A percentile compares a stretch with the other conserved stretches of the same genome.
These are phyloP conservation scores for Melanotaenia trifasciata DNA, from an alignment of 2,797 vertebrate species.

Conservation along the genomic window DNA sequence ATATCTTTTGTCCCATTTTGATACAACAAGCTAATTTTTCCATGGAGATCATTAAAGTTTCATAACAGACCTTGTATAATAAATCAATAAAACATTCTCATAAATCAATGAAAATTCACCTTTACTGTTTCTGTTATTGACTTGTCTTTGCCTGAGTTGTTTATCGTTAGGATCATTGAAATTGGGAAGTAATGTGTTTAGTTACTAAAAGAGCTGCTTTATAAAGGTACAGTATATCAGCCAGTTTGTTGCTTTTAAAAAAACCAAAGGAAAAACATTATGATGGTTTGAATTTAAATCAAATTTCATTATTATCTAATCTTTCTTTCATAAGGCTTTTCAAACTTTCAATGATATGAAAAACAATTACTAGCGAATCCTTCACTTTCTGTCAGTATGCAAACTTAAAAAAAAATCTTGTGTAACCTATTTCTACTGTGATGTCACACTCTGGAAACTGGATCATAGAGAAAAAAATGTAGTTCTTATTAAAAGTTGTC, in stretches of 20 bases:
- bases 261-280: neutral
- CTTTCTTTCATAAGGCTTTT: neutral
- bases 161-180: neutral
- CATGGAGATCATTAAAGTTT: neutral
- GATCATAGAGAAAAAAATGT: conserved; percentile 45
- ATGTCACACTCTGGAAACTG: conserved; percentile 60
- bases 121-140: neutral
- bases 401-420: conserved; percentile 45
- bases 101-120: neutral
- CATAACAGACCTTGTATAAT: no score
- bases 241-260: no score
- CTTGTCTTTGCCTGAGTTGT: neutral
- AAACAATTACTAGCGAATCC: neutral
- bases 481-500: conserved; percentile 48
- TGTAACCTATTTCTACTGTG: conserved; percentile 64
- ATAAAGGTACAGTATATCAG: neutral
- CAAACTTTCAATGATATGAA: neutral
- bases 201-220: neutral
- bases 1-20: neutral
- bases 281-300: neutral
- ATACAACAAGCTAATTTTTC: no score
- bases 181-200: neutral
- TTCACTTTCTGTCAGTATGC: conserved; percentile 1
- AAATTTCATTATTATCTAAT: no score
- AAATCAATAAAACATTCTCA: no score